Conservation (phyloP, 2,797 vertebrate genomes). For the Ptychobarbus kaznakovi region DNA sequence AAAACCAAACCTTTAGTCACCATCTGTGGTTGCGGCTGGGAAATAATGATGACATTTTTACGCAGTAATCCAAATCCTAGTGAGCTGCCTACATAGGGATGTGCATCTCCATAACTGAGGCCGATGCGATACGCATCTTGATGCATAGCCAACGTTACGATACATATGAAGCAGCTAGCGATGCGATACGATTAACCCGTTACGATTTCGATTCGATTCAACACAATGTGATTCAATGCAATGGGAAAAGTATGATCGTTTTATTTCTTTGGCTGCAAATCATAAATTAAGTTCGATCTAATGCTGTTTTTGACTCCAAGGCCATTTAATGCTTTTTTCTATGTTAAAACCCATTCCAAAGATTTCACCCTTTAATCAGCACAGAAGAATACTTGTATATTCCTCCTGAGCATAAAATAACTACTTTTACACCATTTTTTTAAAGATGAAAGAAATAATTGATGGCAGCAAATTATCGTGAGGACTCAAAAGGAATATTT, state of each 20-base stretch:
- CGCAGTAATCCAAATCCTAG: conserved; percentile 5
- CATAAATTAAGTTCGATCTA: neutral
- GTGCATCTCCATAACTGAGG: too few relatives aligned
- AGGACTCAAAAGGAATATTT: conserved; percentile 34
- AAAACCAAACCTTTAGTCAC: conserved; percentile 23
- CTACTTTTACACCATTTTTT: conserved; percentile 9
- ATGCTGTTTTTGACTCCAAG: neutral
- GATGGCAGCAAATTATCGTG: conserved; percentile 15
- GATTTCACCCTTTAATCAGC: conserved; percentile 15
- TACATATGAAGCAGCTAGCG: too few relatives aligned
- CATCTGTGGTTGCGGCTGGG: conserved; percentile 32
- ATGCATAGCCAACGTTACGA: too few relatives aligned
- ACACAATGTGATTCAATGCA: too few relatives aligned
- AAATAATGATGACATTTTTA: conserved; percentile 32
- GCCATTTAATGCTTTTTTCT: neutral
- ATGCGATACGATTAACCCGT: too few relatives aligned
- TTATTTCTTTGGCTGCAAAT: too few relatives aligned
- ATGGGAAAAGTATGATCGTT: too few relatives aligned
- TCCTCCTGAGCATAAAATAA: conserved; percentile 31
- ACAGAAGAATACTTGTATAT: conserved; percentile 1
- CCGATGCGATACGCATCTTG: too few relatives aligned
- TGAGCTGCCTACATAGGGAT: neutral
- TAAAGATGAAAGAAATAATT: conserved; percentile 24
- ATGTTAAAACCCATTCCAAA: neutral
- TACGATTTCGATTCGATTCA: too few relatives aligned